Base-by-base conservation (phyloP, 2,888 invertebrate species). In the Ormyrus labotus region DNA sequence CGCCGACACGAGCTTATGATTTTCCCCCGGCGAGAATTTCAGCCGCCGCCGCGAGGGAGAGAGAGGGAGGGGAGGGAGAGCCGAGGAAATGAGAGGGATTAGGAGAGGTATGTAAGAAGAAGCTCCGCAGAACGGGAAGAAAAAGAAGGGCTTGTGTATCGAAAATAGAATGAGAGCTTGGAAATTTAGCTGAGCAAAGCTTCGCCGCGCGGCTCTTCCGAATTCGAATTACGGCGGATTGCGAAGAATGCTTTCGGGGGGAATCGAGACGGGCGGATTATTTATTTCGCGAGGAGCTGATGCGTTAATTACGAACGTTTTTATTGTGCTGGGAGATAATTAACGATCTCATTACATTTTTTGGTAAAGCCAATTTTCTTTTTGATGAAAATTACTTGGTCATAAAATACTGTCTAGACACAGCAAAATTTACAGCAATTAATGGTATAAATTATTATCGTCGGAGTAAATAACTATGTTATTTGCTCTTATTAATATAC, bases 1-100 rank as follows among this genome's bases (percentile, higher is more conserved):
- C 76, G 74, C 55, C 11, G 13, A n/a, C n/a, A 57, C 19, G 64
- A 67, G 76, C 73, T 83, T 82, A 82, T 81, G 76, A 82, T 83
- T 83, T 81, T 82, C 78, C 76, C 34, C 13, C 48, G 48, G 34
- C 34, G 13, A 64, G 58, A 65, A 48, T 65, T 65, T 74, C 64
- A 55, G 57, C 51, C 13, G 10, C 57, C 50, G 11, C 47, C 65
- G 19, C 47, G 53, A 48, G 9, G 10, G 8, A 57, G 57, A n/a
- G 13, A 64, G 50, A 57, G 57, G 55, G 45, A 70, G 47, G 48
- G 6, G 48, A 57, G 45, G 58, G 55, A 9, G 58, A 51, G 13
- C n/a, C 5, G 8, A 57, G 58, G 50, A 5, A 55, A n/a, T 9
- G 53, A 67, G 51, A 61, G 68, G 34, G 58, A 48, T 63, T 63